Base-by-base conservation (phyloP, 37 sponge, comb jelly and placozoan genomes). In the Axinella damicornis region DNA sequence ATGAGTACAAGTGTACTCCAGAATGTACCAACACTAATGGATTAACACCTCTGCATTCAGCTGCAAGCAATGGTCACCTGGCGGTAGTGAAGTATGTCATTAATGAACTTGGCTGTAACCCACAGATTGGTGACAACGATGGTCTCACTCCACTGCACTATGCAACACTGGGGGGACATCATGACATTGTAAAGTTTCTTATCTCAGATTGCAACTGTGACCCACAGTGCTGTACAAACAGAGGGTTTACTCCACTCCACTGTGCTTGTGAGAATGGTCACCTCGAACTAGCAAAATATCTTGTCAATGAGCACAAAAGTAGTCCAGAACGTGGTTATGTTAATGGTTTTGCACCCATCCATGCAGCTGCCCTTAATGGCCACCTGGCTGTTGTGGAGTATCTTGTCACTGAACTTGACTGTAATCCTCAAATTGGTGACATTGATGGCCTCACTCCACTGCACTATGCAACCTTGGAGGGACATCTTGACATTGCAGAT, bases 161-260 rank as follows among this genome's bases (percentile, higher is more conserved):
- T 9, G 75, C 84, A 31, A 30, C 56, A n/a, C 34, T 18, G 31
- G 39, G 35, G 12, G 59, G 79, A 19, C 25, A 63, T 1, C 38
- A 12, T 16, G 67, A 78, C 18, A 52, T 58, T 34, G 67, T 35
- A 4, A 61, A 35, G 24, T 34, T 12, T 25, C 53, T 78, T 2
- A 38, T 78, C 19, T 64, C 25, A 58, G 66, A 58, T 33, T 64
- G 22, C 24, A 78, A 78, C 20, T 22, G 36, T 21, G 2, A 34
- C 41, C 79, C 79, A 35, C 19, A 61, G 22, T 37, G 60, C 24
- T 27, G 5, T n/a, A 63, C 40, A 5, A 37, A 33, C 32, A 28
- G 31, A 19, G 24, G 24, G 2, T 16, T 22, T 5, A 58, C 79
- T 2, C 79, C 79, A 62, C 60, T 78, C 39, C 67, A 78, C 2